Base-by-base conservation (phyloP, 2,888 invertebrate species). In the Oligia strigilis region DNA sequence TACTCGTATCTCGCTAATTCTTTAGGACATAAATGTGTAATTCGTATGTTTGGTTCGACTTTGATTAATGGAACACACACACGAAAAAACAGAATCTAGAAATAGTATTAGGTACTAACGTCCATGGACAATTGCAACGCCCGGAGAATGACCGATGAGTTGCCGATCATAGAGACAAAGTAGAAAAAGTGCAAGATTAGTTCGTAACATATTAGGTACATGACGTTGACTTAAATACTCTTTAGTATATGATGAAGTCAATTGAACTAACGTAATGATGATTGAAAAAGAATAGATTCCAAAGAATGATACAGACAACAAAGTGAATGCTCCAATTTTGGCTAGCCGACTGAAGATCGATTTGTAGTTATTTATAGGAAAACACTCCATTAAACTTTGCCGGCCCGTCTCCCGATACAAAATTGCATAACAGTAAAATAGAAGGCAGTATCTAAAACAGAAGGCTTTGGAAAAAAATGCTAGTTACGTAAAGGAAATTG, bases 401-500 rank as follows among this genome's bases (percentile, higher is more conserved):
- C 43, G n/a, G 40, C n/a, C 14, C 64, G 14, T 77, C 62, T 67
- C 17, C 29, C 14, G 17, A 52, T 13, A 77, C 2, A 46, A 52
- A 74, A 75, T 75, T 78, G 17, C 66, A 86, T 74, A 82, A 86
- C 78, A 49, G 66, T 70, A 46, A 65, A 85, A 66, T 66, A 69
- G 17, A 67, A 73, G 60, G 40, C 40, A 11, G 17, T 23, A n/a
- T 19, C 46, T n/a, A 58, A 66, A 81, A 81, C n/a, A 65, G 36
- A 78, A 49, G 55, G 23, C 43, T 76, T 72, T 55, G 67, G 52
- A 80, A 80, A 80, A 80, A 77, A 80, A 74, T 71, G 60, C 40
- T 40, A 65, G 75, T 88, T 86, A 86, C 71, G 75, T 88, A 86
- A 76, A 72, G 52, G 6, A 76, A 80, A 85, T 78, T 80, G 76